Evolutionary conservation across 2,888 invertebrate species (phyloP).

Genomic region (Cosmia pyralina): DNA sequence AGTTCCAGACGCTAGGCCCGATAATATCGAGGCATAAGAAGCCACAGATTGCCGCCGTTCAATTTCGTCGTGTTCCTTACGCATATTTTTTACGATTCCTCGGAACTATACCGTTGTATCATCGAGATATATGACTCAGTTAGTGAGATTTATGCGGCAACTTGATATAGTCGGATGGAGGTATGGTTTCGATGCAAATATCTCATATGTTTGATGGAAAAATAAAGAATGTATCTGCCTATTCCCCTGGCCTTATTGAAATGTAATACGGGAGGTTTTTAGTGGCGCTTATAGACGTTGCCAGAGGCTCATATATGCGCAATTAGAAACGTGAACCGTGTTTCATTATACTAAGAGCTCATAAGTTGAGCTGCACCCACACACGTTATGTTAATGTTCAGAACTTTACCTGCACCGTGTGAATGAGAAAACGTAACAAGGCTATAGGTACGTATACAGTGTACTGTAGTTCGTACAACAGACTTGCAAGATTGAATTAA

Average conservation of each 20-base stretch:
- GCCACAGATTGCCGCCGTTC: constrained; percentile 63
- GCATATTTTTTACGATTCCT: constrained; percentile 58
- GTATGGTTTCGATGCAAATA: constrained; percentile 44
- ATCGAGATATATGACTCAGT: constrained; percentile 57
- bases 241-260: constrained; percentile 10
- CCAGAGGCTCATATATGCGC: constrained; percentile 21
- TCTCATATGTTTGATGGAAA: constrained; percentile 13
- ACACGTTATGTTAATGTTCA: constrained; percentile 45
- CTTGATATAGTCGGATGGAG: constrained; percentile 39
- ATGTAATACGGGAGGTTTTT: background rate
- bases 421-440: constrained; percentile 38
- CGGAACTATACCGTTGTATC: constrained; percentile 59
- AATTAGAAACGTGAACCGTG: constrained; percentile 51
- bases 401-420: constrained; percentile 41
- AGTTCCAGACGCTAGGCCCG: constrained; percentile 60
- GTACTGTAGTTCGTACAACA: constrained; percentile 4
- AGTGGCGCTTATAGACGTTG: constrained; percentile 12
- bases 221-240: background rate
- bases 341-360: constrained; percentile 60
- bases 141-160: constrained; percentile 58
- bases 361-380: constrained; percentile 55
- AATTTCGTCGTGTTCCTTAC: constrained; percentile 59
- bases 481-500: constrained; percentile 7
- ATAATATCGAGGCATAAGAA: constrained; percentile 66
- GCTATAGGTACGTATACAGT: background rate